Base-by-base conservation (phyloP, 2,113 vertebrate species). In the Aptenodytes patagonicus region DNA sequence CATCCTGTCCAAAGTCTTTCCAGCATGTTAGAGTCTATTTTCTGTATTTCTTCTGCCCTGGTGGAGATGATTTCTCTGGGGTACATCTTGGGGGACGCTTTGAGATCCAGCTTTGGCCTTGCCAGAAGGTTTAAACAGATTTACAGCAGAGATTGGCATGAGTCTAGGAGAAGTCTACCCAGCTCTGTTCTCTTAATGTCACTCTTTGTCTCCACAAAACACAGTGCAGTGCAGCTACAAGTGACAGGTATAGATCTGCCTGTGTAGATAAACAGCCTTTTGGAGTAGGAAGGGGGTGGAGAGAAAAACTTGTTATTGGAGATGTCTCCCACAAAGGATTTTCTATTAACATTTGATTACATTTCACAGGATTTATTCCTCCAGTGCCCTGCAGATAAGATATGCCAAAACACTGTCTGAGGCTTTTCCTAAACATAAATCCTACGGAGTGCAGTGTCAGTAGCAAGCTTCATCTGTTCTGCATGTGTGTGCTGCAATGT, bases 341-440 rank as follows among this genome's bases (percentile, higher is more conserved):
- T 86, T 83, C 73, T 90, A 61, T 82, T 93, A 92, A 32, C 87
- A 87, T 95, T 96, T 97, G 68, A 96, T 97, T 96, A 92, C n/a
- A 95, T 95, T 96, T 97, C 51, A 34, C 13, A 60, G 24, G 62
- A 97, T 93, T 97, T 97, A 98, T 95, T 96, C 62, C 76, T 87
- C 29, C 34, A 84, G 54, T 72, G 34, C 14, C 78, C 62, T 69
- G 47, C 54, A 90, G 87, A 92, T 66, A 95, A 96, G 54, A 72
- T 55, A 82, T 90, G 72, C 69, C 87, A 96, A 75, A 96, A 91
- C 83, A 92, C 44, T 92, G 13, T n/a, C 38, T 55, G 91, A 87
- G 42, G 6, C 38, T 95, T 96, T 83, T 77, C 91, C 82, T 81
- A 72, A 75, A n/a, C 80, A 90, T 96, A 95, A 95, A 97, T 96